Percentiles rank a stretch among this genome's conserved stretches.
Evolutionary conservation across 2,797 vertebrate genomes (phyloP).

Genomic region (Adrianichthys oophorus): DNA sequence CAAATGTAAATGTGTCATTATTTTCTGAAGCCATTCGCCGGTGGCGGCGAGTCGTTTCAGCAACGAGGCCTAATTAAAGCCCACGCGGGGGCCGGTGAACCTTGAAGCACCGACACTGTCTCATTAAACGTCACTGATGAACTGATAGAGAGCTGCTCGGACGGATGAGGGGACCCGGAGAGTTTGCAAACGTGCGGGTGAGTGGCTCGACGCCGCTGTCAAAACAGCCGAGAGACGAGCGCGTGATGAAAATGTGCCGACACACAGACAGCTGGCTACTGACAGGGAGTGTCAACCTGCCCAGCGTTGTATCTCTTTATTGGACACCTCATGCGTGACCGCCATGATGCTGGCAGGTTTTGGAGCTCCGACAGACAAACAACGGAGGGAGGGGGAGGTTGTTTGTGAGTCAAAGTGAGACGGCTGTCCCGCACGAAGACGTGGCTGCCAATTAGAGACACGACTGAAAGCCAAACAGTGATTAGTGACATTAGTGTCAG

Average conservation of each 20-base stretch:
- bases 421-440: slow-evolving; percentile 21
- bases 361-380: slow-evolving; percentile 46
- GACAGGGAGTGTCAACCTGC: slow-evolving; percentile 60
- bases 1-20: slow-evolving; percentile 85
- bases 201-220: slow-evolving; percentile 39
- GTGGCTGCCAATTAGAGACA: slow-evolving; percentile 11
- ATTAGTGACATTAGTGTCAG: slow-evolving; percentile 11
- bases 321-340: slow-evolving; percentile 58
- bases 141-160: slow-evolving; percentile 29
- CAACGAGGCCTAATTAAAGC: slow-evolving; percentile 76
- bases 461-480: background rate
- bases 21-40: slow-evolving; percentile 57
- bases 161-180: slow-evolving; percentile 7
- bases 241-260: slow-evolving; percentile 16
- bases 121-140: slow-evolving; percentile 74
- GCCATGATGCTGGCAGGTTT: slow-evolving; percentile 51
- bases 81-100: slow-evolving; percentile 73
- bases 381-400: slow-evolving; percentile 39
- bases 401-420: slow-evolving; percentile 49
- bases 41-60: slow-evolving; percentile 53
- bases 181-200: slow-evolving; percentile 28
- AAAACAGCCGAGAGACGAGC: slow-evolving; percentile 53
- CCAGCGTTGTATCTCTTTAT: slow-evolving; percentile 37
- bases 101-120: slow-evolving; percentile 74
- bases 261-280: slow-evolving; percentile 63